A percentile compares a stretch with the other conserved stretches of the same genome.
phyloP scores from a whole-genome alignment of 2,113 vertebrate species.

The Crotophaga sulcirostris region DNA sequence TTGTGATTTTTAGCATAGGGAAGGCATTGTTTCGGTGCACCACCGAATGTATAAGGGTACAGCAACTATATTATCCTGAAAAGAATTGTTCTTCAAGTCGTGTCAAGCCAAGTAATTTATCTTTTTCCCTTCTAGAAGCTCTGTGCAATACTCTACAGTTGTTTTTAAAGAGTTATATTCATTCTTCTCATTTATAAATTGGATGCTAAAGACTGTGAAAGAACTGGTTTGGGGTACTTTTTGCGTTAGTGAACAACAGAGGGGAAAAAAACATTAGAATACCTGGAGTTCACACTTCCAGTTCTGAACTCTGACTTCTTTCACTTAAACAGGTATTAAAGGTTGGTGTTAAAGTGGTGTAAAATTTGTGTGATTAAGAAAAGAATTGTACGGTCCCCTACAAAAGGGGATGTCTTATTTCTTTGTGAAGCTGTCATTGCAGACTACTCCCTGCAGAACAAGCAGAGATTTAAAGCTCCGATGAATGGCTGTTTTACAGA shows the following conservation, averaged over 20 bases:
- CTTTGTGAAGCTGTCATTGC: not conserved
- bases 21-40: not conserved
- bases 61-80: not conserved
- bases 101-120: not conserved
- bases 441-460: not conserved
- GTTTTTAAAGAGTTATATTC: not conserved
- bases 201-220: not conserved
- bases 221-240: not conserved
- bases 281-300: not conserved
- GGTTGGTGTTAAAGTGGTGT: not conserved
- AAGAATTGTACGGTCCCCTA: not conserved
- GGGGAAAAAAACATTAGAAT: not conserved
- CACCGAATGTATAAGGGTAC: not conserved
- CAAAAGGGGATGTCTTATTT: not conserved
- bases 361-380: not conserved
- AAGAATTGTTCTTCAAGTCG: not conserved
- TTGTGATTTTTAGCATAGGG: not conserved
- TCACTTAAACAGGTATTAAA: not conserved
- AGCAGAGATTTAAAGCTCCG: not conserved
- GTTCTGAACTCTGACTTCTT: not conserved
- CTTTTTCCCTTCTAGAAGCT: not conserved
- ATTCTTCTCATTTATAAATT: not conserved
- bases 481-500: not conserved
- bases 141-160: not conserved
- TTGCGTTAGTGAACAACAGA: not conserved